Conservation (phyloP, 2,113 vertebrate species). For the Lycocorax pyrrhopterus region DNA sequence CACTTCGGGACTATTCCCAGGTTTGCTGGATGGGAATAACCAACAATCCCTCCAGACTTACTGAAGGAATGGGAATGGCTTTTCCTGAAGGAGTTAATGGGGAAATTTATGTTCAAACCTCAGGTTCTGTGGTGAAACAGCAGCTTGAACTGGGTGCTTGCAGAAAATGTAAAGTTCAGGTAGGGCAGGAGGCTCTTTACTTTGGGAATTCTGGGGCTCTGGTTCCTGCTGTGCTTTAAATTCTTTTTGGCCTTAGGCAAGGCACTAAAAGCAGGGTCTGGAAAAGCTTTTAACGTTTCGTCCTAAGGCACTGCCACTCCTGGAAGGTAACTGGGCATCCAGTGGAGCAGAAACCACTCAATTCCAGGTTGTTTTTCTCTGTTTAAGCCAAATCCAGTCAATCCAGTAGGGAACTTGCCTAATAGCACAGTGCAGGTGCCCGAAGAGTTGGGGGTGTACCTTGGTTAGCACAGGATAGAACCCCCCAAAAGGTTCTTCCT, state of each 20-base stretch:
- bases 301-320: neutral
- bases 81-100: neutral
- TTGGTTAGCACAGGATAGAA: neutral
- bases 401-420: neutral
- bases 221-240: neutral
- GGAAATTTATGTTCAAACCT: neutral
- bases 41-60: neutral
- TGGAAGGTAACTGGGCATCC: neutral
- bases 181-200: neutral
- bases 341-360: neutral
- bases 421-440: neutral
- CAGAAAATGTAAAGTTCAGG: neutral
- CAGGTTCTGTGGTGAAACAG: neutral
- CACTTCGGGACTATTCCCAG: neutral
- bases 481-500: fast-evolving
- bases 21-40: neutral
- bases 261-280: neutral
- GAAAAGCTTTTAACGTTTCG: neutral
- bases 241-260: neutral
- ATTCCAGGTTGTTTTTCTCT: neutral
- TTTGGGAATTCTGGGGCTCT: neutral
- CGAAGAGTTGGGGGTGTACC: neutral
- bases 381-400: neutral
- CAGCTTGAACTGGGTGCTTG: neutral
- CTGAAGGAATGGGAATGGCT: neutral